Base-by-base conservation (phyloP, 2,888 invertebrate genomes). In the Scaeva pyrastri region DNA sequence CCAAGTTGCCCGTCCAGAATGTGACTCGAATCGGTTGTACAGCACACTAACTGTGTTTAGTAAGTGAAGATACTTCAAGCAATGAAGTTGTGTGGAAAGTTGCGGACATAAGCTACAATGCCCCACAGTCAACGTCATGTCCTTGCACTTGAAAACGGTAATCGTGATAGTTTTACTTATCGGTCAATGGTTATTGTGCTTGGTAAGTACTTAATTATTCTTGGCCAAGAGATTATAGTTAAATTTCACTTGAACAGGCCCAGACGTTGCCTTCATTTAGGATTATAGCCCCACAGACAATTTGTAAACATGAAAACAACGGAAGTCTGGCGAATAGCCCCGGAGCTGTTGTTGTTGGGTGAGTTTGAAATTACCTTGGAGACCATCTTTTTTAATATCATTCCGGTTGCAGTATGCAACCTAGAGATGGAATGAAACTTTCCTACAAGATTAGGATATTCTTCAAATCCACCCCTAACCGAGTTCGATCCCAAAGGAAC, bases 401-500 rank as follows among this genome's bases (percentile, higher is more conserved):
- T 41, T 14, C 12, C 48, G 5, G 11, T 16, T 11, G 23, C 52
- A 80, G 88, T n/a, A 88, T 89, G 21, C 89, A 89, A 62, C 89
- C 89, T 11, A 87, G 86, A 72, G 89, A 89, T 66, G 89, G 89
- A 16, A 88, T 89, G 5, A 89, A 88, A 58, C 83, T 89, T 1
- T 89, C 89, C 6, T 89, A 89, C 76, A 89, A 89, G 62, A 88
- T 89, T 31, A 73, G 88, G 60, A 88, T 89, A 58, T 89, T 89
- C 68, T 89, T 89, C 31, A 89, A 89, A 85, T 88, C 84, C 7
- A 75, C 84, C 50, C 66, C 71, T 56, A 85, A 84, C 26, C 87
- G 88, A 23, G 26, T 74, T 0, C 64, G 88, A 6, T 88, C 89
- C 10, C 89, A 89, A 75, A 88, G 89, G 36, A 89, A 88, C 68